Base-by-base conservation (phyloP, 2,888 invertebrate genomes). In the Tetrapedia diversipes region DNA sequence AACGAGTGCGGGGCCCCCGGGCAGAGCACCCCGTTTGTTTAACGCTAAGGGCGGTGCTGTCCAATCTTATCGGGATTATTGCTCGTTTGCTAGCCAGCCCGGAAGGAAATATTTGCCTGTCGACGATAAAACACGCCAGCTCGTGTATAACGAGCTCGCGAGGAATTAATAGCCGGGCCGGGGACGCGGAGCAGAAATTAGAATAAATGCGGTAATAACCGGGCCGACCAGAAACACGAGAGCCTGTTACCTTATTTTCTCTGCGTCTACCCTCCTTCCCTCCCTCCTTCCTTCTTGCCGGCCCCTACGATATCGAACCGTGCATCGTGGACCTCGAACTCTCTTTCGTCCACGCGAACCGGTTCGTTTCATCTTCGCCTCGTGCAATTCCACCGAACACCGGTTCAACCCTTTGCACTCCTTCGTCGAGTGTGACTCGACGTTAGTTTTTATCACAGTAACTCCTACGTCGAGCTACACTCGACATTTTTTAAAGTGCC, bases 81-180 rank as follows among this genome's bases (percentile, higher is more conserved):
- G 32, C 51, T 51, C 51, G 64, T 61, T 78, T 65, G 19, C 49
- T 22, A 14, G 8, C 2, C 37, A 47, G 16, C 1, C 51, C 45
- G 73, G 49, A 74, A 74, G 66, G 49, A 79, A 79, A 59, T 78
- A 68, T 79, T 79, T 74, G 66, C 45, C 43, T n/a, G 43, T 49
- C 11, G 56, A 22, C 66, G 73, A 69, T 77, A 78, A 79, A 78
- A 64, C 61, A 71, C 41, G 47, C n/a, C 37, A 14, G 4, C n/a
- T n/a, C 11, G 60, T n/a, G 27, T 64, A 11, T 64, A 64, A 69
- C 61, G 39, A 53, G 47, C 45, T 10, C 14, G 27, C 11, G 7
- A 43, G 24, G 66, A 74, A 75, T 80, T 79, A 74, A 71, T 67
- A 67, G 51, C 41, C 37, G 8, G 27, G 32, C 4, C 1, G 16